Conservation (phyloP, 2,888 invertebrate species). For the Pelosia muscerda region DNA sequence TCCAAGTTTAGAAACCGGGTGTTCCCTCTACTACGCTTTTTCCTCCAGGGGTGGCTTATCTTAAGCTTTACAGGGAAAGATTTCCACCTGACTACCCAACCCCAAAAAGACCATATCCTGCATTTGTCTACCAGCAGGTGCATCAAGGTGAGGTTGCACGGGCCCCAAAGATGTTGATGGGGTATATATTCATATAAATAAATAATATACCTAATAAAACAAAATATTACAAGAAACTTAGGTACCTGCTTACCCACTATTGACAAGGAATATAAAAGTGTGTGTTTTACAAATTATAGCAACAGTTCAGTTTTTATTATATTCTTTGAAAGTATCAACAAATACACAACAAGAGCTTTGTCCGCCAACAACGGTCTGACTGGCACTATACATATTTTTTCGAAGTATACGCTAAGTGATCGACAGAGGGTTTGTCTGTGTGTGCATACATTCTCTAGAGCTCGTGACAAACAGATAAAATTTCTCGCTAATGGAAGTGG, state of each 20-base stretch:
- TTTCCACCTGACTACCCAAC: too few relatives aligned
- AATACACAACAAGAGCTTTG: constrained; percentile 53
- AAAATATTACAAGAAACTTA: neutral
- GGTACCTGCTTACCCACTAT: neutral
- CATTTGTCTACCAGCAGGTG: neutral
- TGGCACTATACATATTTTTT: constrained; percentile 37
- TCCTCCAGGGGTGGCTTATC: neutral
- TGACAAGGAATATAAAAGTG: constrained; percentile 24
- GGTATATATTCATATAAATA: neutral
- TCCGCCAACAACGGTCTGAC: constrained; percentile 34
- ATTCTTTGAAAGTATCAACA: constrained; percentile 58
- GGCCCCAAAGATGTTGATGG: neutral
- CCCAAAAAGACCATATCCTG: too few relatives aligned
- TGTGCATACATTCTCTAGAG: constrained; percentile 55
- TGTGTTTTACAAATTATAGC: constrained; percentile 49
- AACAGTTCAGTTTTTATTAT: constrained; percentile 47
- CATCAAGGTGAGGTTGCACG: neutral
- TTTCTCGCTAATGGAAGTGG: constrained; percentile 70
- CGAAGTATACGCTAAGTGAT: constrained; percentile 57
- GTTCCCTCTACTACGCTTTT: neutral
- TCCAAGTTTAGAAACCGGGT: neutral
- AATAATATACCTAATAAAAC: neutral
- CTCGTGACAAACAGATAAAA: constrained; percentile 75
- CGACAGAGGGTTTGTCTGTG: constrained; percentile 54
- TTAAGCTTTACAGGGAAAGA: neutral